Evolutionary conservation across 2,113 vertebrate genomes (phyloP), one percentile per base, ranked within the genome.

Genomic region (Genyomyrus donnyi): DNA sequence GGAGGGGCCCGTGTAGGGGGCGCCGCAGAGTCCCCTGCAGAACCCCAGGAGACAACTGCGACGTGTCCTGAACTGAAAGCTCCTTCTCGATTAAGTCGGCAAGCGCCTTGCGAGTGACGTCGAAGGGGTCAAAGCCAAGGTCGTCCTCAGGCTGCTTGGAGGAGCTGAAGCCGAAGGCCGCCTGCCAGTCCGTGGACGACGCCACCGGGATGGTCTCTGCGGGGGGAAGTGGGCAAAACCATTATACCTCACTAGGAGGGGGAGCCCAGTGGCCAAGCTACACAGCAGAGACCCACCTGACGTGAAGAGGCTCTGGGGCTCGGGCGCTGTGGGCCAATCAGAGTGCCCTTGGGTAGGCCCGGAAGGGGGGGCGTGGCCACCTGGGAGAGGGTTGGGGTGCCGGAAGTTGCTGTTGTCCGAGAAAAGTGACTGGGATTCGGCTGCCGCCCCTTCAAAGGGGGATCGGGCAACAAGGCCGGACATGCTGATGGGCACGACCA

Each of bases 11-110:
- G 9, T 13, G 88, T 13, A 90, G 19, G 91, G 93, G 49, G 92
- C 94, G 0, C 92, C 92, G 56, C 94, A 96, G 15, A 45, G 91
- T 21, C 94, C 94, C 90, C 92, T 91, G 90, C 93, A 74, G 89
- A n/a, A 62, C 19, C 48, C 35, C 52, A 2, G 77, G 95, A 0
- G 96, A 96, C 90, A 96, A 11, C 7, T 50, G 95, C 90, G 96
- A 96, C 89, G 96, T 97, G 94, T 99, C 98, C 96, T 98, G 98
- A 89, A 99, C 98, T 13, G 98, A 99, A 92, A 99, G 96, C 96
- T 99, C 98, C 95, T 99, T 99, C 95, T 99, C 98, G 89, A 99
- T 99, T 92, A 99, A 97, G 96, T 99, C 98, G 91, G 98, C 98
- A 95, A 99, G 96, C 94, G 98, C 98, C 95, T 99, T 99, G 92